phyloP scores from a whole-genome alignment of 2,113 vertebrate genomes.

The Eidolon helvum region DNA sequence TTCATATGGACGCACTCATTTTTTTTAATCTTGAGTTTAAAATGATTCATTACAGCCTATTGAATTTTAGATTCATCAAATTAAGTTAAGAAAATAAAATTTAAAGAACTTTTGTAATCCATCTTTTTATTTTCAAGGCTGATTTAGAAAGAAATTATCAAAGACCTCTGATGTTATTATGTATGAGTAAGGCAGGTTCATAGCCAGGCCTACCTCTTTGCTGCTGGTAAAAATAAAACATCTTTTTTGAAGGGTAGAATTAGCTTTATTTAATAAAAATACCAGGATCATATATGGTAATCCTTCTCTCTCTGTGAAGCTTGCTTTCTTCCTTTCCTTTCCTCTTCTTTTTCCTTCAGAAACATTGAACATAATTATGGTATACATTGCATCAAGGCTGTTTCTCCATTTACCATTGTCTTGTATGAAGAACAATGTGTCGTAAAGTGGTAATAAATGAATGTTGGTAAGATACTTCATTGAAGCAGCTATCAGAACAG shows the following conservation, averaged over 20 bases:
- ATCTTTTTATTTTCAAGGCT: neutral
- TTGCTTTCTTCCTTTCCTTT: neutral
- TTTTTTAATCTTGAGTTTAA: neutral
- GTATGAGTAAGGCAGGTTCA: neutral
- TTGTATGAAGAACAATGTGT: neutral
- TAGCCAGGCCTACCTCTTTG: neutral
- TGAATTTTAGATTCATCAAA: neutral
- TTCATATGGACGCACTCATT: neutral
- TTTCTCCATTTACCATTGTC: neutral
- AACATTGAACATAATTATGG: neutral
- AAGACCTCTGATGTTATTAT: neutral
- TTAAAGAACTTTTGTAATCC: neutral
- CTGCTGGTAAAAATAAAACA: neutral
- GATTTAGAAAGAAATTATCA: neutral
- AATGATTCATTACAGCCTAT: neutral
- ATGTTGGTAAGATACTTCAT: neutral
- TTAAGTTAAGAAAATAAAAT: constrained; percentile 21
- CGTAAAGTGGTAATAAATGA: neutral
- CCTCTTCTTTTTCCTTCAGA: neutral
- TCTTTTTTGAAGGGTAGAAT: neutral
- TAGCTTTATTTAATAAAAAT: neutral
- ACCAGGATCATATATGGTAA: neutral
- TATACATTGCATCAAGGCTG: neutral
- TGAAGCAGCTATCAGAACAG: constrained; percentile 41
- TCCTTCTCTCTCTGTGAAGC: neutral